phyloP scores from a whole-genome alignment of 2,113 vertebrate species.

The Phalacrocorax pelagicus region DNA sequence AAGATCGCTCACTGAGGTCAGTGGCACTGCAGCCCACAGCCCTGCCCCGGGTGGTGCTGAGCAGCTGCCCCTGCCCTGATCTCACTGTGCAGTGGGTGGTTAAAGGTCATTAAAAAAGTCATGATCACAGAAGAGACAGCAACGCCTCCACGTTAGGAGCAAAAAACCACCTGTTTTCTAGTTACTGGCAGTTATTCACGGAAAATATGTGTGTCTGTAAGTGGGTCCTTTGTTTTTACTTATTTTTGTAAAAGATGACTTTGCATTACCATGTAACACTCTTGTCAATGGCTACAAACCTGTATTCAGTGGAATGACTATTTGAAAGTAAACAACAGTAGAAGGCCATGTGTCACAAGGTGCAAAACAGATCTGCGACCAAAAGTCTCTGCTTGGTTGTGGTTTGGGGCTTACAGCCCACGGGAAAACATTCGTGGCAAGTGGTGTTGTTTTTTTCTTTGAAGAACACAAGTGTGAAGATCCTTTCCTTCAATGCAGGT shows the following conservation, averaged over 20 bases:
- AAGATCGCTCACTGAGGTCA: fast-evolving
- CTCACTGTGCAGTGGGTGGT: background rate
- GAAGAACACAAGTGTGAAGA: background rate
- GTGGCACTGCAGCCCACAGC: background rate
- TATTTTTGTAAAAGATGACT: background rate
- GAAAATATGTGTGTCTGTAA: background rate
- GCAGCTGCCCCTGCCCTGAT: background rate
- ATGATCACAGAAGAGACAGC: background rate
- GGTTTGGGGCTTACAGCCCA: background rate
- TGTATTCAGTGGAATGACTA: fast-evolving
- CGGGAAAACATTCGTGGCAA: background rate
- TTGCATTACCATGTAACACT: fast-evolving
- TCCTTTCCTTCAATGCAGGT: background rate
- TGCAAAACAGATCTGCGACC: background rate
- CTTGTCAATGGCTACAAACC: background rate
- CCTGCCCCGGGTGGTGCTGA: background rate
- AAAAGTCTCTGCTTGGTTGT: background rate
- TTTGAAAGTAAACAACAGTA: background rate
- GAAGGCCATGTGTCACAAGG: background rate
- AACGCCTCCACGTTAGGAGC: background rate
- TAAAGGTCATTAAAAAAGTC: background rate
- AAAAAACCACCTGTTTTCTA: background rate
- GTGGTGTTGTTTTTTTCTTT: conserved; percentile 2
- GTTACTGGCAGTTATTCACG: background rate
- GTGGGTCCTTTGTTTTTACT: background rate